phyloP scores from a whole-genome alignment of 2,888 invertebrate species.

The Pseudeuparius sepicola region DNA sequence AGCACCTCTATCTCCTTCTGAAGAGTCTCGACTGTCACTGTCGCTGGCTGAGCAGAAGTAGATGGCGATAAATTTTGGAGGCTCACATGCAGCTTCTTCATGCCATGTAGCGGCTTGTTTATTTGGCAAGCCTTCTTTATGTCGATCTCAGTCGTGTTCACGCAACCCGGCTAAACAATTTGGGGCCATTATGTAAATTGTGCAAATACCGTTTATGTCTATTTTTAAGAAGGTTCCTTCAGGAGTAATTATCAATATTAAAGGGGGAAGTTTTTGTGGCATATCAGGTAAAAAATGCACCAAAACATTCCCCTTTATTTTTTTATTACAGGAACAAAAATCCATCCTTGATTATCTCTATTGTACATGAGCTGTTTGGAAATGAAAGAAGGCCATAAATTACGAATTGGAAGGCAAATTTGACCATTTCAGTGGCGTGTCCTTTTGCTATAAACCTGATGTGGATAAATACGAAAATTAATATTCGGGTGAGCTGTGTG shows the following conservation, averaged over 20 bases:
- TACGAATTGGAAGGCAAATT: no score
- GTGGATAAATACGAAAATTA: no score
- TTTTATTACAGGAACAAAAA: no score
- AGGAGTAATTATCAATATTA: neutral
- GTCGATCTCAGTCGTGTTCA: slow-evolving; percentile 97
- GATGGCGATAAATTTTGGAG: slow-evolving; percentile 49
- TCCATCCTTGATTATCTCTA: no score
- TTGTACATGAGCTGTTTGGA: no score
- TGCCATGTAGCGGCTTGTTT: slow-evolving; percentile 40
- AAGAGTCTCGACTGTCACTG: slow-evolving; percentile 38
- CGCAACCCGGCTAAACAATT: slow-evolving; percentile 80
- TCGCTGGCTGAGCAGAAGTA: slow-evolving; percentile 35
- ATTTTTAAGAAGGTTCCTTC: neutral
- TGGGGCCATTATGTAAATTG: neutral
- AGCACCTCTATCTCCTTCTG: slow-evolving; percentile 63
- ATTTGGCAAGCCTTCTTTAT: slow-evolving; percentile 86
- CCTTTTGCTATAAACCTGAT: no score
- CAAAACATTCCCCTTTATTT: no score
- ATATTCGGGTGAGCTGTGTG: no score
- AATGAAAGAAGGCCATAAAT: no score
- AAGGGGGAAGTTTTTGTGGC: no score
- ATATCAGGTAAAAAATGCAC: no score
- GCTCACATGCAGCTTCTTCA: slow-evolving; percentile 40
- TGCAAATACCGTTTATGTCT: neutral
- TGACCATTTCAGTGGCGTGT: no score